Evolutionary conservation across 2,797 vertebrate genomes (phyloP).

Genomic region (Acrossocheilus wenchowensis): DNA sequence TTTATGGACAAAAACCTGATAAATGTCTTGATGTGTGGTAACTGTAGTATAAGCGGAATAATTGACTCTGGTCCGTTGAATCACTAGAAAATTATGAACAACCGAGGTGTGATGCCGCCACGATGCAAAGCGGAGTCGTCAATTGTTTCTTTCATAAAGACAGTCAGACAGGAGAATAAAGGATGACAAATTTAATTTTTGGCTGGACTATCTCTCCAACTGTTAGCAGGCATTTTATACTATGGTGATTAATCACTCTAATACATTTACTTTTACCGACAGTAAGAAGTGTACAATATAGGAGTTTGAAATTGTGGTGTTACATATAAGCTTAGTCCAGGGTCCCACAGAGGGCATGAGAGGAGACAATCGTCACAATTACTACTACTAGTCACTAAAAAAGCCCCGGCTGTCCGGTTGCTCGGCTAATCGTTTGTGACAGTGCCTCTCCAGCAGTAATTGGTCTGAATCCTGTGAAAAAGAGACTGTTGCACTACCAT

Average conservation of each 20-base stretch:
- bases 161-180: background rate
- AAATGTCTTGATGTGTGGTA: background rate
- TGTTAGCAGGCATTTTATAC: background rate
- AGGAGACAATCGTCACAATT: background rate
- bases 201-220: too few species aligned
- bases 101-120: too few species aligned
- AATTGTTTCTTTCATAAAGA: too few species aligned
- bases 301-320: background rate
- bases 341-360: background rate
- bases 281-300: background rate
- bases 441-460: background rate
- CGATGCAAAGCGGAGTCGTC: too few species aligned
- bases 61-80: too few species aligned
- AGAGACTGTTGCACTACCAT: background rate
- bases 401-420: background rate
- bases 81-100: too few species aligned
- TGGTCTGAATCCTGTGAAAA: slow-evolving; percentile 28
- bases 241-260: background rate
- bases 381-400: slow-evolving; percentile 22
- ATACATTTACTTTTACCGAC: background rate
- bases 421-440: background rate
- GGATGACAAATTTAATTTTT: background rate
- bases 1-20: background rate
- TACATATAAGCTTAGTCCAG: background rate
- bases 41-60: background rate